A percentile compares a stretch with the other conserved stretches of the same genome.
phyloP scores from a whole-genome alignment of 2,113 vertebrate species.

The Nerophis ophidion region DNA sequence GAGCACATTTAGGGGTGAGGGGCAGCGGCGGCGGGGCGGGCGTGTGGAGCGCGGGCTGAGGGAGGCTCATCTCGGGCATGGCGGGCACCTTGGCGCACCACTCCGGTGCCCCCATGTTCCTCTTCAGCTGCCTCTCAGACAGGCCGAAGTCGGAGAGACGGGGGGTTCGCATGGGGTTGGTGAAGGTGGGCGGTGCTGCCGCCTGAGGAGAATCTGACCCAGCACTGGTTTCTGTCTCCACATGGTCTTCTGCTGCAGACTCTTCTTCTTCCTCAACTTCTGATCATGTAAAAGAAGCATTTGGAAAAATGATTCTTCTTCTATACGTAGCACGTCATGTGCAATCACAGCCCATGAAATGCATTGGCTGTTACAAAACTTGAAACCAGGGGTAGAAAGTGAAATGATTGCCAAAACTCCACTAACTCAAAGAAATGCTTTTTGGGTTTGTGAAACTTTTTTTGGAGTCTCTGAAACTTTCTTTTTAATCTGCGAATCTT shows the following conservation, averaged over 20 bases:
- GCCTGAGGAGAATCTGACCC: not conserved
- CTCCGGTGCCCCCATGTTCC: slow-evolving; percentile 29
- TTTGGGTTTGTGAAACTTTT: too few species aligned
- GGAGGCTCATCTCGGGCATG: slow-evolving; percentile 46
- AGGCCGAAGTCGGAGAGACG: slow-evolving; percentile 89
- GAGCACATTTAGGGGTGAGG: slow-evolving; percentile 77
- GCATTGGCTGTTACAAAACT: too few species aligned
- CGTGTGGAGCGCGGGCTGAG: slow-evolving; percentile 27
- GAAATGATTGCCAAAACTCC: too few species aligned
- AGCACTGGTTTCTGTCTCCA: slow-evolving; percentile 7
- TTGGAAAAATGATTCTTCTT: too few species aligned
- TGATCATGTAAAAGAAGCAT: not conserved
- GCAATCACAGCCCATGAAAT: too few species aligned
- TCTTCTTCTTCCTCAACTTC: not conserved
- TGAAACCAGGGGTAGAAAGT: too few species aligned
- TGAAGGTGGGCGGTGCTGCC: slow-evolving; percentile 12
- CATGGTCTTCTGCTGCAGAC: slow-evolving; percentile 1
- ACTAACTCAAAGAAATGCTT: too few species aligned
- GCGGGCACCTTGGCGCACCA: slow-evolving; percentile 15
- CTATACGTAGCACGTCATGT: too few species aligned
- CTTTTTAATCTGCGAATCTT: too few species aligned
- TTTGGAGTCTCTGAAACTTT: too few species aligned
- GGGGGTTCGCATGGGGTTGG: slow-evolving; percentile 62
- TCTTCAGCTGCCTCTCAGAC: slow-evolving; percentile 73
- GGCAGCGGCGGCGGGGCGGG: slow-evolving; percentile 25